A percentile compares a stretch with the other conserved stretches of the same genome.
phyloP scores from a whole-genome alignment of 1,140 invertebrate genomes.

The Drosophila orosa region DNA sequence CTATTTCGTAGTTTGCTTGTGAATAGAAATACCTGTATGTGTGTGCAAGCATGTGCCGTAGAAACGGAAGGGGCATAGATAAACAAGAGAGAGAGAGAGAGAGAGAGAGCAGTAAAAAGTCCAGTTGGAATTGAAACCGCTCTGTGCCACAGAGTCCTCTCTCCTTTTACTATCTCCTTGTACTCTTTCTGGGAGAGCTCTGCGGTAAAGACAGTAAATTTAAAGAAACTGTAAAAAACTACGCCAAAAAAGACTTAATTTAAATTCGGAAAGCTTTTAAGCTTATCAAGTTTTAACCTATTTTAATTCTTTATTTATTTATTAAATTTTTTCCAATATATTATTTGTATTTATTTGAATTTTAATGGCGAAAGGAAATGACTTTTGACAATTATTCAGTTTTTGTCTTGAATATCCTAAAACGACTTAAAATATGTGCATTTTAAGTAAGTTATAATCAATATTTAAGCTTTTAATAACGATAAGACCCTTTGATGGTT shows the following conservation, averaged over 20 bases:
- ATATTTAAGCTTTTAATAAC: background rate
- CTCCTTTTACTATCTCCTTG: background rate
- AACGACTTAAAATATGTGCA: too few species aligned
- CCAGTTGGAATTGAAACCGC: background rate
- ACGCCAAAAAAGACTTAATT: too few species aligned
- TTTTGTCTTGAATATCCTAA: too few species aligned
- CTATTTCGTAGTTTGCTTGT: constrained; percentile 7
- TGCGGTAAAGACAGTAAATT: background rate
- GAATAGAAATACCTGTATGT: constrained; percentile 10
- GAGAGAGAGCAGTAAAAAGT: constrained; percentile 31
- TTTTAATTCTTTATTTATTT: too few species aligned
- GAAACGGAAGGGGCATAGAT: constrained; percentile 9
- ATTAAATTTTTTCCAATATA: too few species aligned
- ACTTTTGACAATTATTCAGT: too few species aligned
- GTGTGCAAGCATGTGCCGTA: background rate
- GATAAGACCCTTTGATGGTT: background rate
- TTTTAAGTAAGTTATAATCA: background rate
- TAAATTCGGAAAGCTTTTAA: too few species aligned
- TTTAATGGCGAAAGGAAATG: too few species aligned
- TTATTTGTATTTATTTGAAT: too few species aligned
- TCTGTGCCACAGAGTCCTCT: background rate
- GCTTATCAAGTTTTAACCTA: too few species aligned
- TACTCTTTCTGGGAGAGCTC: background rate
- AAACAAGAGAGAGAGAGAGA: constrained; percentile 36
- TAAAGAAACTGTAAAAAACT: too few species aligned